These are phyloP conservation scores for Hemicentrotus pulcherrimus DNA, from an alignment of 35 echinoderm and acorn worm species.

Conservation along the genomic window DNA sequence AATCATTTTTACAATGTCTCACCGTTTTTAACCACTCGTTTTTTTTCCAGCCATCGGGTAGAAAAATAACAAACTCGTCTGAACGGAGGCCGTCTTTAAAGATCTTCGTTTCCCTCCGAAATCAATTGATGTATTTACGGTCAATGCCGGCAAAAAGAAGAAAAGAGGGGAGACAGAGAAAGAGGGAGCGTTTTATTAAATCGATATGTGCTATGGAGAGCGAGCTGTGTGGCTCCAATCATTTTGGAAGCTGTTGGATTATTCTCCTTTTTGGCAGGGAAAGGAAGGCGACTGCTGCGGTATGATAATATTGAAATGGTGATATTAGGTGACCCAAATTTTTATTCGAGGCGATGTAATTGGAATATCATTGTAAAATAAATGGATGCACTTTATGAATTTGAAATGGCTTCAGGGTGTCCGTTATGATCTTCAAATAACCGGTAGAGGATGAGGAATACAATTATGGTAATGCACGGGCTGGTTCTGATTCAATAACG, in stretches of 20 bases:
- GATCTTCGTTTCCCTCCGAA: neutral
- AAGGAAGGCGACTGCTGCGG: neutral
- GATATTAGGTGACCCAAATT: neutral
- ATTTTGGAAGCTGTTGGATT: slow-evolving; percentile 3
- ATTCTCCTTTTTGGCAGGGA: neutral
- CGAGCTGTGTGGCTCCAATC: neutral
- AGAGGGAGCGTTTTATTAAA: neutral
- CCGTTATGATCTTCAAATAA: neutral
- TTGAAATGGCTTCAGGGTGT: neutral
- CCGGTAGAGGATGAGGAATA: neutral
- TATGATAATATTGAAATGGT: slow-evolving; percentile 6
- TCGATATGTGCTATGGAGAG: slow-evolving; percentile 1
- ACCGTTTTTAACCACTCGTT: neutral
- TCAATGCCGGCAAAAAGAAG: slow-evolving; percentile 13
- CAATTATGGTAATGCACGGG: neutral
- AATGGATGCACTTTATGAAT: neutral
- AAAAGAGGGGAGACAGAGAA: neutral
- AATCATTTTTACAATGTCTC: neutral
- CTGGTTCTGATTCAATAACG: neutral
- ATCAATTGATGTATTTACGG: slow-evolving; percentile 43
- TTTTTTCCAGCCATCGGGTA: neutral
- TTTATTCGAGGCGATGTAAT: neutral
- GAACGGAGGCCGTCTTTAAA: neutral
- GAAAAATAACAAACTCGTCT: neutral
- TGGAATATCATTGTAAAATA: neutral